Conservation (phyloP, 2,888 invertebrate genomes). For the Eupithecia tripunctaria region DNA sequence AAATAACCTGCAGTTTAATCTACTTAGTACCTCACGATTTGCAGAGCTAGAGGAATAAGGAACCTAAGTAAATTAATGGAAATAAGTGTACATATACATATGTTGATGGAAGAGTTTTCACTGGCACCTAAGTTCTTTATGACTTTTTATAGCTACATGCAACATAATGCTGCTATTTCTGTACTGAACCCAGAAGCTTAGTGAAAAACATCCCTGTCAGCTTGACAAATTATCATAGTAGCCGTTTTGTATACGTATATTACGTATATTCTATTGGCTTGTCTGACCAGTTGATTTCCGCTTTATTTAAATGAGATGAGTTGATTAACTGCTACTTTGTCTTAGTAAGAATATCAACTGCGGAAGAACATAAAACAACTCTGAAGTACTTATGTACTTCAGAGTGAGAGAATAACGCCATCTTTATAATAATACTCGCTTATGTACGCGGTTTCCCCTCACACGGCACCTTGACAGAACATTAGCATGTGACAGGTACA, state of each 20-base stretch:
- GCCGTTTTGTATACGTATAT: neutral
- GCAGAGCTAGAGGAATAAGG: no score
- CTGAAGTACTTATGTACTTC: neutral
- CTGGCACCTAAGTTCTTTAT: no score
- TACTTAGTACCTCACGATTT: no score
- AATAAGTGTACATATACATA: no score
- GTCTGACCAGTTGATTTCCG: conserved; percentile 13
- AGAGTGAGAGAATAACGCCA: neutral
- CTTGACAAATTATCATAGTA: neutral
- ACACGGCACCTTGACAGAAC: neutral
- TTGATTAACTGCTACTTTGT: neutral
- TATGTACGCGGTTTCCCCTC: neutral
- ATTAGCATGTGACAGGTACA: neutral
- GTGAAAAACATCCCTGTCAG: neutral
- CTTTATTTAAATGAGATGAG: conserved; percentile 7
- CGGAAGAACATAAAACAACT: conserved; percentile 3
- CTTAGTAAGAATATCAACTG: conserved; percentile 3
- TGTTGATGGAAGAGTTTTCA: no score
- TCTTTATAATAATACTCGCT: neutral
- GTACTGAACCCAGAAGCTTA: neutral
- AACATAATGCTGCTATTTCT: no score
- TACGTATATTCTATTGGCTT: neutral
- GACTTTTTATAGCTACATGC: no score
- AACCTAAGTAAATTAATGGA: no score
- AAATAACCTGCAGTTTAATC: no score